Base-by-base conservation (phyloP, 2,113 vertebrate genomes). In the Heteronetta atricapilla region DNA sequence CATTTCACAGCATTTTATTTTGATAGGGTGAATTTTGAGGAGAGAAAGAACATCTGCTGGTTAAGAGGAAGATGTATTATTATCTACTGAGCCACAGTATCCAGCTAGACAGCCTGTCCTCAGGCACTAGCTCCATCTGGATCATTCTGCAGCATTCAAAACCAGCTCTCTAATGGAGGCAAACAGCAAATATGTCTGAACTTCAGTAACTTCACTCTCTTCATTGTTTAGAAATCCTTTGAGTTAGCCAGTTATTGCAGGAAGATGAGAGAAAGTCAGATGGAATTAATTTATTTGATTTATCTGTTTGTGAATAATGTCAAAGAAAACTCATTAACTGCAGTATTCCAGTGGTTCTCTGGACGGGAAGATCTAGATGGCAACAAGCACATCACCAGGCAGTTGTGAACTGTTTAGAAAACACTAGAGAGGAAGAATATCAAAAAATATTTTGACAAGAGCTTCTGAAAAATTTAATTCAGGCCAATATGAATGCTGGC, bases 221-320 rank as follows among this genome's bases (percentile, higher is more conserved):
- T 50, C 75, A 67, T 78, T 92, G 44, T 67, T 88, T 74, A 86
- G 68, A 91, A 95, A 83, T 20, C 89, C 55, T 94, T 46, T 59
- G 34, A 73, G 53, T 68, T 80, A 82, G 78, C 40, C 46, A 68
- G 55, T 60, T 84, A 42, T 66, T 40, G 62, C n/a, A 62, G 70
- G 73, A 91, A 88, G 68, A 88, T 34, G 63, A 89, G 28, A 91
- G 76, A 72, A 66, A 82, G 36, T 76, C 86, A 91, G 64, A 44
- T 78, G 85, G 82, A 89, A 88, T 81, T 56, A 11, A 83, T 94
- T 91, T 31, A 68, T 82, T 40, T 84, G 73, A 93, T 87, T 84
- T 92, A 90, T 90, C 33, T 0, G 0, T 62, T 86, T 90, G 48
- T 48, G 64, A 90, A 88, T 29, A 86, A 42, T 36, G 85, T 89